Base-by-base conservation (phyloP, 2,888 invertebrate species). In the Ctenicera cuprea region DNA sequence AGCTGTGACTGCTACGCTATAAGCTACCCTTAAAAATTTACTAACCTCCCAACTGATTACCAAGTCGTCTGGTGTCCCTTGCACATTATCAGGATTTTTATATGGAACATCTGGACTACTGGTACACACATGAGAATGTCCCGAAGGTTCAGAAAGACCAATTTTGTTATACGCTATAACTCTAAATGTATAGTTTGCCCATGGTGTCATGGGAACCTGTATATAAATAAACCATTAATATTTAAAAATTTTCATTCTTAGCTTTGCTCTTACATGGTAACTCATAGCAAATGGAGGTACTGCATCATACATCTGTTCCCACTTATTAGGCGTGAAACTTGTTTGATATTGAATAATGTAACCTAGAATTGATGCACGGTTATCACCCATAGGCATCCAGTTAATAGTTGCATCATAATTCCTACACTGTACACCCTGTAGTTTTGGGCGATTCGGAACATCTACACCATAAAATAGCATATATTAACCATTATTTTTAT, bases 181-280 rank as follows among this genome's bases (percentile, higher is more conserved):
- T 50, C 96, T 91, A 91, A 97, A 99, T 0, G 97, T 97, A 85
- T 98, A 99, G 88, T 97, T 97, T 12, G 97, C 94, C 95, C 96
- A 98, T 0, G 98, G 97, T 62, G 94, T 94, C 87, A 93, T 89
- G 12, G 89, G 88, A 22, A 92, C 88, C 86, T 88, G 76, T 30
- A 20, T 8, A 50, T 9, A 20, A 50, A 50, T 4, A 18, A 50
- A 50, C 5, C 20, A 50, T 26, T 5, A 26, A 43, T 43, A 45
- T 62, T 22, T 1, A 16, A 33, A 12, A n/a, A n/a, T n/a, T n/a
- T 16, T 1, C 9, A 71, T 11, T 18, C 8, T 26, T 9, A 48
- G 26, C 20, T 52, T 5, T 30, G 14, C 11, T 26, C 89, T 88
- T 30, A 94, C 90, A 4, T 89, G 90, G 80, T 92, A 93, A 2